Percentiles rank a stretch among this genome's conserved stretches.
phyloP scores from a whole-genome alignment of 2,888 invertebrate genomes.

The Lamellibrachia columna region DNA sequence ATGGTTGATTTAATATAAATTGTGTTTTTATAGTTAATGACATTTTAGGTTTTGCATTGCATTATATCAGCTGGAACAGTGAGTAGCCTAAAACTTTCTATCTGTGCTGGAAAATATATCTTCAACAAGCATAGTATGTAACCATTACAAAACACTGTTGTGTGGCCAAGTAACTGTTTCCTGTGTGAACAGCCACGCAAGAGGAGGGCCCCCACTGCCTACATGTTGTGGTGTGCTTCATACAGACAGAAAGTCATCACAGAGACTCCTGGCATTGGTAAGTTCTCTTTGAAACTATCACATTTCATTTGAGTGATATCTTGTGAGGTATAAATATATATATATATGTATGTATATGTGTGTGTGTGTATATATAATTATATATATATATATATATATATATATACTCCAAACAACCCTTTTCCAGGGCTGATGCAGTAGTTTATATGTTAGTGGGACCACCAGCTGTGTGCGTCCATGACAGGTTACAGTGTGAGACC shows the following conservation, averaged over 20 bases:
- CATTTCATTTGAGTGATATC: too few relatives aligned
- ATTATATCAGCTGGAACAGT: neutral
- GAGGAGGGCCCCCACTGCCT: constrained; percentile 74
- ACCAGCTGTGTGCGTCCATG: too few relatives aligned
- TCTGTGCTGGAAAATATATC: too few relatives aligned
- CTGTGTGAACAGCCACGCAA: constrained; percentile 35
- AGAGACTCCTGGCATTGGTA: constrained; percentile 79
- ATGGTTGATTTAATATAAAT: neutral
- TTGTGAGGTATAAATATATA: too few relatives aligned
- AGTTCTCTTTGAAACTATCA: constrained; percentile 42
- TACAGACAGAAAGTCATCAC: constrained; percentile 78
- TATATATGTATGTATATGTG: too few relatives aligned
- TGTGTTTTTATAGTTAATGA: too few relatives aligned
- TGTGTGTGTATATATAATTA: too few relatives aligned
- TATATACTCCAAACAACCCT: neutral
- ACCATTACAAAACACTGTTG: neutral
- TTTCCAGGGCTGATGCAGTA: neutral
- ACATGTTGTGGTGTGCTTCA: constrained; percentile 90
- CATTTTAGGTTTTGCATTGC: too few relatives aligned
- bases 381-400: too few relatives aligned
- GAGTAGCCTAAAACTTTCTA: neutral
- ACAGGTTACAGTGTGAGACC: too few relatives aligned
- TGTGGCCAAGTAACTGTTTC: neutral
- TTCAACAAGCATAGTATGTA: neutral
- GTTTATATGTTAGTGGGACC: neutral